Percentiles rank a stretch among this genome's conserved stretches.
Evolutionary conservation across 2,797 vertebrate genomes (phyloP).

Genomic region (Neoniphon sammara): DNA sequence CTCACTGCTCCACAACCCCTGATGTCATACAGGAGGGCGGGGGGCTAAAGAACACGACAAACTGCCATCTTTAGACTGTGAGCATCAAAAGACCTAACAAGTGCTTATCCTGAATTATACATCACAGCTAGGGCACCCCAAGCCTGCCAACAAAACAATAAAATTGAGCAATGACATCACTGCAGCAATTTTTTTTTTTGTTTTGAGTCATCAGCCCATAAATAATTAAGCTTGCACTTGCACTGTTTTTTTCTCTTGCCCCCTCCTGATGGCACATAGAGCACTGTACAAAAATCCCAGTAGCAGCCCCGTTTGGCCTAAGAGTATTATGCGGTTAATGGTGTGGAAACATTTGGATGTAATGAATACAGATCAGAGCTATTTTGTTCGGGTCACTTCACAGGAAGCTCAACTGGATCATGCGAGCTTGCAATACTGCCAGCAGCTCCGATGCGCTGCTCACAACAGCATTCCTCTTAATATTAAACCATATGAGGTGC

Average conservation of each 20-base stretch:
- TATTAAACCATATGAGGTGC: slow-evolving; percentile 63
- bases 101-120: slow-evolving; percentile 62
- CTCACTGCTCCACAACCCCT: slow-evolving; percentile 60
- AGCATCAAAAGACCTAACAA: slow-evolving; percentile 60
- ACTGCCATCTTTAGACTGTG: slow-evolving; percentile 47
- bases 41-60: slow-evolving; percentile 49
- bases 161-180: slow-evolving; percentile 54
- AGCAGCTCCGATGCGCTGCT: slow-evolving; percentile 60
- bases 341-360: slow-evolving; percentile 79
- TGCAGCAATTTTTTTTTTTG: slow-evolving; percentile 23
- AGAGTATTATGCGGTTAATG: slow-evolving; percentile 76
- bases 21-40: slow-evolving; percentile 55
- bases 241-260: slow-evolving; percentile 8
- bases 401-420: slow-evolving; percentile 74
- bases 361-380: slow-evolving; percentile 78
- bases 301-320: slow-evolving; percentile 63
- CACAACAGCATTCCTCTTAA: slow-evolving; percentile 63
- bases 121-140: slow-evolving; percentile 43
- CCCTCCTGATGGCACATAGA: slow-evolving; percentile 44
- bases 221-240: slow-evolving; percentile 59
- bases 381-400: slow-evolving; percentile 78
- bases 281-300: slow-evolving; percentile 50
- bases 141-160: slow-evolving; percentile 35
- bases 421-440: slow-evolving; percentile 68
- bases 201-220: slow-evolving; percentile 56